A percentile compares a stretch with the other conserved stretches of the same genome.
phyloP scores from a whole-genome alignment of 2,888 invertebrate species.

The Cryptocheilus praepositus region DNA sequence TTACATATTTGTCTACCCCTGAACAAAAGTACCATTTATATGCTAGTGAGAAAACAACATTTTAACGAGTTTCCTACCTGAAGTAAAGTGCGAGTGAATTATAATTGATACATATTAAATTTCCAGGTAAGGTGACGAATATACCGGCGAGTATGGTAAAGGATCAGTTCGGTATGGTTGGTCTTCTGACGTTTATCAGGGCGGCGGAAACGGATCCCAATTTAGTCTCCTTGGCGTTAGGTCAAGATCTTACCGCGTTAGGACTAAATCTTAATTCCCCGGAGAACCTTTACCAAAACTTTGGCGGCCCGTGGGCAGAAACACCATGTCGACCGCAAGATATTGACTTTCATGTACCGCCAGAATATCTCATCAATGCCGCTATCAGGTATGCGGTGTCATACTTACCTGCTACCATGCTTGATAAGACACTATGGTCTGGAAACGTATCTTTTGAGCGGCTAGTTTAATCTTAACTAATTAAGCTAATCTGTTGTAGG shows the following conservation, averaged over 20 bases:
- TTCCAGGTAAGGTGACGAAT: constrained; percentile 94
- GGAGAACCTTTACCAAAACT: constrained; percentile 98
- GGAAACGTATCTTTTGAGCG: background rate
- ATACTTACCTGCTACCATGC: background rate
- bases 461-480: constrained; percentile 16
- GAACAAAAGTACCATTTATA: constrained; percentile 3
- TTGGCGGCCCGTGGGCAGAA: constrained; percentile 99
- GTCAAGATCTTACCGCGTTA: constrained; percentile 97
- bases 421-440: too few relatives aligned
- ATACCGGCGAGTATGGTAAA: constrained; percentile 99
- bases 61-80: too few relatives aligned
- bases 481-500: constrained; percentile 75
- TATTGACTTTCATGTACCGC: constrained; percentile 98
- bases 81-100: too few relatives aligned
- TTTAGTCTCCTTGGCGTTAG: constrained; percentile 96
- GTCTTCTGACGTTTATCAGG: constrained; percentile 97
- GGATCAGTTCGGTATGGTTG: constrained; percentile 99
- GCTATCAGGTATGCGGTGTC: constrained; percentile 82
- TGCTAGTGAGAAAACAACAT: background rate
- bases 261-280: constrained; percentile 99
- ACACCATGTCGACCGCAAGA: constrained; percentile 98
- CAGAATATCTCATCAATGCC: constrained; percentile 98
- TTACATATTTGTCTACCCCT: too few relatives aligned
- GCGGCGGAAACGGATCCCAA: constrained; percentile 98
- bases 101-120: constrained; percentile 14